Evolutionary conservation across 1,140 invertebrate genomes (phyloP), one percentile per base, ranked within the genome.

Genomic region (Diorhabda carinulata): DNA sequence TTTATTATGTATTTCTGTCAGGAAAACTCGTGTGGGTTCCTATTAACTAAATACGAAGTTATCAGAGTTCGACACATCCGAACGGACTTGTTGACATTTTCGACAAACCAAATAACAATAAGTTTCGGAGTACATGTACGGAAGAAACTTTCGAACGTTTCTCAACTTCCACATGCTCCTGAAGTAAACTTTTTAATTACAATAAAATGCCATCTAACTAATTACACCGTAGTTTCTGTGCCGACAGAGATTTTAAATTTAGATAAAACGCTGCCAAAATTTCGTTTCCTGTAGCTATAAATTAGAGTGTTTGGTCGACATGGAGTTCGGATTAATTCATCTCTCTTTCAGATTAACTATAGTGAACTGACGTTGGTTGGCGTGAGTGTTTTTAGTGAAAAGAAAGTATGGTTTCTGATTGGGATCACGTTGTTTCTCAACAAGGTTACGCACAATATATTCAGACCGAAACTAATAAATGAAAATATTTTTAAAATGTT

Each of bases 181-280:
- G 25, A 59, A 66, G 59, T 41, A 74, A 76, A 76, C 69, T 76
- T 76, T 78, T 77, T 78, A 78, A 78, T 78, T 77, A 78, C 70
- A 77, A 76, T 73, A 72, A 77, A 77, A 76, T 73, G 70, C 76
- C 73, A 77, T 76, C 72, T 70, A 72, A 73, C 75, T 77, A 78
- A 78, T 77, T 78, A 76, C 69, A 68, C 72, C 71, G 62, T 73
- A 72, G 76, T 74, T 78, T 77, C 74, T 71, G 73, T 67, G 72
- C 72, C 67, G 70, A 74, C 72, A 66, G 72, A 78, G 78, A 79
- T 79, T 79, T 79, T 76, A 79, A 76, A 79, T 77, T 78, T 77
- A 79, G 78, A 79, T 78, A 79, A 78, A 77, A 77, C 77, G 69
- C 71, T 78, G 78, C 78, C 78, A 79, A 79, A 79, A 79, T 79